Evolutionary conservation across 2,797 vertebrate genomes (phyloP).

Genomic region (Platalea minor): DNA sequence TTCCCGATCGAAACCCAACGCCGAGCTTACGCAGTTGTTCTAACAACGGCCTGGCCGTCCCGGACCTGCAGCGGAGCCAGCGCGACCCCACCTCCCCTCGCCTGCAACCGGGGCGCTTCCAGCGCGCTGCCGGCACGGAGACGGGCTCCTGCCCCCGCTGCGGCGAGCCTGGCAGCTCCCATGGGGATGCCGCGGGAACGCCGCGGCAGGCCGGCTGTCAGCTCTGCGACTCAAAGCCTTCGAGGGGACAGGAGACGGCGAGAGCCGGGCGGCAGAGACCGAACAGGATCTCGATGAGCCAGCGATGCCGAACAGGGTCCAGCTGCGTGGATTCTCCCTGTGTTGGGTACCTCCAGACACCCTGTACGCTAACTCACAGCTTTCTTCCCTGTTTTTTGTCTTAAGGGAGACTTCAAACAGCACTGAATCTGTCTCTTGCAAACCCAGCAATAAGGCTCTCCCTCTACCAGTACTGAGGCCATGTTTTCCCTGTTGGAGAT

Average conservation of each 20-base stretch:
- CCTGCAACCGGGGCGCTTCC: accelerated
- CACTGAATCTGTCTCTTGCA: background rate
- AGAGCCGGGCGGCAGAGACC: background rate
- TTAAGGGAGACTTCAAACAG: background rate
- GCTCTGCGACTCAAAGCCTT: background rate
- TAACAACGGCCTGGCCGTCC: background rate
- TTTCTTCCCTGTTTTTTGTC: background rate
- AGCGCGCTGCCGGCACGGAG: accelerated
- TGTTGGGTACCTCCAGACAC: background rate
- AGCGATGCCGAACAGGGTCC: background rate
- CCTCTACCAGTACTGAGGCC: accelerated
- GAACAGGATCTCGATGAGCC: background rate
- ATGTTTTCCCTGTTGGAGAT: background rate
- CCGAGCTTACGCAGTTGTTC: accelerated
- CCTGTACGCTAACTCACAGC: accelerated
- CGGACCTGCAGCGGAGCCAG: background rate
- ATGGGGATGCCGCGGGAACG: accelerated
- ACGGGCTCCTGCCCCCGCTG: background rate
- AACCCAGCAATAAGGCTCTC: background rate
- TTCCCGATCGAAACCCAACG: background rate
- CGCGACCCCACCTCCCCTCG: background rate
- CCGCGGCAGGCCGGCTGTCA: accelerated
- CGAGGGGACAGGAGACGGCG: background rate
- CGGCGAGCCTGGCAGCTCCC: background rate
- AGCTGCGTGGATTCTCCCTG: background rate